Evolutionary conservation across 2,113 vertebrate genomes (phyloP), one percentile per base, ranked within the genome.

Genomic region (Galeopterus variegatus): DNA sequence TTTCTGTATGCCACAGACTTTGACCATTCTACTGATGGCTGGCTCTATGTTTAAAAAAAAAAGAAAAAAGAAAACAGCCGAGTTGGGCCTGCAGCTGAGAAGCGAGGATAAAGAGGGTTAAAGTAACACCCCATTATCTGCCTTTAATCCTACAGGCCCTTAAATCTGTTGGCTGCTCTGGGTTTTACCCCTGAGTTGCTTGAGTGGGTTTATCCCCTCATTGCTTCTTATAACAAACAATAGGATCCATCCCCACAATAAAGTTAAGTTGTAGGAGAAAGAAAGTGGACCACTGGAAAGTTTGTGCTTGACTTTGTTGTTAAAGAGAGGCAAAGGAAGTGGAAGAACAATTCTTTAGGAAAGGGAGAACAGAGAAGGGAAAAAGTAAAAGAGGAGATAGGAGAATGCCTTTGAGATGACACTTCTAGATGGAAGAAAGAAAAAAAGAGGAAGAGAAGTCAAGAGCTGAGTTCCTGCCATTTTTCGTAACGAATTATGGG

Each of bases 41-140:
- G 33, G 50, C 58, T 89, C 48, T 75, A 67, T 84, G 60, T 96
- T 94, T 90, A 64, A 45, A 88, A 85, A 67, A 67, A 84, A 85
- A 50, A 58, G n/a, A 95, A 93, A 67, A n/a, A 65, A 86, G 56
- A 58, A 94, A 52, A 90, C 84, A 95, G 52, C 45, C 76, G 76
- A 90, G 56, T 60, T 92, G 60, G 24, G 69, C 95, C 95, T 93
- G 81, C 56, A 60, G n/a, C n/a, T n/a, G n/a, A n/a, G 85, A 87
- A 72, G 9, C 64, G 65, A 67, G 70, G 64, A 33, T 80, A 77
- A 93, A 94, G 80, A 75, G 54, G 48, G 33, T 58, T 80, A 76
- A 58, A 88, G 56, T 50, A 67, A 65, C 26, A 69, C 15, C 48
- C 67, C 14, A 4, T 65, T 79, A 26, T 90, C 64, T 88, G 62